A percentile compares a stretch with the other conserved stretches of the same genome.
These are phyloP conservation scores for Clarias platycephalus DNA, from an alignment of 2,797 vertebrate species.

Conservation along the genomic window DNA sequence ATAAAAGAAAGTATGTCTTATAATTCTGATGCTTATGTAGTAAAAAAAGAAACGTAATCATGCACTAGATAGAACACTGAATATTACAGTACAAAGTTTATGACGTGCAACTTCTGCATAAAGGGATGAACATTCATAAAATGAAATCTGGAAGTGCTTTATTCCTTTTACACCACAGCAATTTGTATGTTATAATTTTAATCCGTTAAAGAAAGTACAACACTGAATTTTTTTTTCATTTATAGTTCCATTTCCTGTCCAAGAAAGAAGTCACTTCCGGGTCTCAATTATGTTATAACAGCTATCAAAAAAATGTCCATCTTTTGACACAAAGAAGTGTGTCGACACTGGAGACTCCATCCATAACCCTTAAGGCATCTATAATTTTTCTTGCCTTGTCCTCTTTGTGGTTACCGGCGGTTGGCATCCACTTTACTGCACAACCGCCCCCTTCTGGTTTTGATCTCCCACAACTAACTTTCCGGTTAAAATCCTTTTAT, in stretches of 20 bases:
- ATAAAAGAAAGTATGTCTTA: neutral
- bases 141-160: neutral
- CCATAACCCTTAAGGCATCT: too few relatives aligned
- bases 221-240: neutral
- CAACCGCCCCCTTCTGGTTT: too few relatives aligned
- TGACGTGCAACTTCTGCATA: too few relatives aligned
- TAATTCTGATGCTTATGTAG: neutral
- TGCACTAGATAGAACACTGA: neutral
- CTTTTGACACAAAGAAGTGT: neutral
- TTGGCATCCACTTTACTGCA: too few relatives aligned
- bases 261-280: neutral
- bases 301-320: too few relatives aligned
- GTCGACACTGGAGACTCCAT: neutral
- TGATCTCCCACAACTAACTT: too few relatives aligned
- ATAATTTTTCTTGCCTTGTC: too few relatives aligned
- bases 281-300: neutral
- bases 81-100: neutral
- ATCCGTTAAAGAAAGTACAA: neutral
- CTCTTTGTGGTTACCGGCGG: too few relatives aligned
- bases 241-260: neutral
- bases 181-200: neutral
- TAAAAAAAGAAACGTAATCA: neutral
- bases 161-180: neutral
- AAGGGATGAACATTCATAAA: neutral
- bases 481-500: too few relatives aligned